These are phyloP conservation scores for Troilus luridus DNA, from an alignment of 2,888 invertebrate species.

Conservation along the genomic window DNA sequence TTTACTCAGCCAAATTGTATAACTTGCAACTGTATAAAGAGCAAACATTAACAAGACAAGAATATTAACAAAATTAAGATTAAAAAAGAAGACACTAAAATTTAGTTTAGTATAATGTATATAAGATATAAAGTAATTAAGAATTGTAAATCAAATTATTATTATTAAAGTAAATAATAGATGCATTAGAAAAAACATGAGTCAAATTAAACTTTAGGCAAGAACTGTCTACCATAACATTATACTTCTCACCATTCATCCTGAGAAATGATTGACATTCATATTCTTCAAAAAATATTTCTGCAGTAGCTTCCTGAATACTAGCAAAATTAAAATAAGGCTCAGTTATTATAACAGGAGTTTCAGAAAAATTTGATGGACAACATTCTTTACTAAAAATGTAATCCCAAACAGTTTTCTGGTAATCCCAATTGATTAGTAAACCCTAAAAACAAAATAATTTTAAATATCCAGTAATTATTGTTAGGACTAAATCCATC, in stretches of 20 bases:
- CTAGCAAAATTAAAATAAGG: slow-evolving; percentile 94
- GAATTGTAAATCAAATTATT: too few species aligned
- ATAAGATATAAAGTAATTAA: too few species aligned
- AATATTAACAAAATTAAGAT: too few species aligned
- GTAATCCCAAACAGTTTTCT: slow-evolving; percentile 97
- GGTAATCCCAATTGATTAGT: slow-evolving; percentile 94
- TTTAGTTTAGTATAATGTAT: too few species aligned
- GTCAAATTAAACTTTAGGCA: neutral
- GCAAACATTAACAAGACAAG: too few species aligned
- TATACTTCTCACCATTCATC: slow-evolving; percentile 74
- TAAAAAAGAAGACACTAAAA: too few species aligned
- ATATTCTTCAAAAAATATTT: slow-evolving; percentile 98
- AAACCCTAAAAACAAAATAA: slow-evolving; percentile 77
- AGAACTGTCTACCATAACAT: neutral
- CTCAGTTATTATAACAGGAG: slow-evolving; percentile 90
- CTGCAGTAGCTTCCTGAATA: slow-evolving; percentile 93
- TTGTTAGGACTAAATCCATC: neutral
- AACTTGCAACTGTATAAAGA: too few species aligned
- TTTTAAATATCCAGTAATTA: neutral
- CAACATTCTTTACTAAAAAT: slow-evolving; percentile 90
- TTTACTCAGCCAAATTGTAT: too few species aligned
- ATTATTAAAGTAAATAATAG: too few species aligned
- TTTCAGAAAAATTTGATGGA: slow-evolving; percentile 82
- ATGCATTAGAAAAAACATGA: neutral
- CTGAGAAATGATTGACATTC: slow-evolving; percentile 87